Evolutionary conservation across 2,113 vertebrate genomes (phyloP).

Genomic region (Sus scrofa): T2T-Sscrofa CM000820.6:106399001-106399500

Average conservation of each 20-base stretch:
- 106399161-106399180: not conserved
- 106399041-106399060: not conserved
- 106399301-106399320: constrained; percentile 25
- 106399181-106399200: not conserved
- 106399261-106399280: not conserved
- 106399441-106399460: no score
- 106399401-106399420: no score
- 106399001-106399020: not conserved
- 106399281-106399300: not conserved
- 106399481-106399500: no score
- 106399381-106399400: no score
- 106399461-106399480: no score
- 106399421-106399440: no score
- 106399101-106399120: not conserved
- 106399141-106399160: constrained; percentile 25
- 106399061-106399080: constrained; percentile 27
- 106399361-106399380: not conserved
- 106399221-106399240: constrained; percentile 44
- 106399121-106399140: not conserved
- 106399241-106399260: not conserved
- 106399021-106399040: not conserved
- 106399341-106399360: constrained; percentile 23
- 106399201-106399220: not conserved
- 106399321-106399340: not conserved
- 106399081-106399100: not conserved